These are phyloP conservation scores for Papilio polyxenes DNA, from an alignment of 1,140 invertebrate genomes.

Conservation along the genomic window DNA sequence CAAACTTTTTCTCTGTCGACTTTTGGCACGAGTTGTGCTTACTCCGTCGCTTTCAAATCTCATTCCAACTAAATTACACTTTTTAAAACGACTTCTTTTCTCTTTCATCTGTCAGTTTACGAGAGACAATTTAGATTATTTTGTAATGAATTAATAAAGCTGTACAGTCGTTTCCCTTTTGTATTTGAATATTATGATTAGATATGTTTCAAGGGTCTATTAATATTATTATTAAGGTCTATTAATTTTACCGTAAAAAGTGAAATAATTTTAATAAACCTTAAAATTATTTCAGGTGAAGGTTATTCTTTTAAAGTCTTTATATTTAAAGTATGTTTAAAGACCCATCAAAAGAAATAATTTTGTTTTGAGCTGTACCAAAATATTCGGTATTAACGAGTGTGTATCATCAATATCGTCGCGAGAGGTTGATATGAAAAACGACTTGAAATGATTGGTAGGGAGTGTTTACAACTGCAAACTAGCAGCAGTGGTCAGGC, in stretches of 20 bases:
- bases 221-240: too few relatives aligned
- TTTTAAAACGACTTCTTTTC: conserved; percentile 37
- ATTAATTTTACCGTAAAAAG: neutral
- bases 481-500: neutral
- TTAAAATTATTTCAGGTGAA: too few relatives aligned
- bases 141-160: conserved; percentile 21
- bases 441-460: neutral
- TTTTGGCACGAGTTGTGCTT: conserved; percentile 36
- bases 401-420: neutral
- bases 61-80: conserved; percentile 39
- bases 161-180: conserved; percentile 15
- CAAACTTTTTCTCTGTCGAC: conserved; percentile 32
- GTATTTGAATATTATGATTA: conserved; percentile 6
- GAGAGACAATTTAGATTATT: conserved; percentile 33
- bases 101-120: conserved; percentile 33
- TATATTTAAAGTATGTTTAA: neutral
- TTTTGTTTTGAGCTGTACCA: neutral
- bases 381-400: neutral
- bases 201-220: too few relatives aligned
- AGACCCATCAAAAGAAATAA: neutral
- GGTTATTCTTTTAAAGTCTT: neutral
- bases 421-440: conserved; percentile 2
- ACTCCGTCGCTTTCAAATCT: conserved; percentile 35
- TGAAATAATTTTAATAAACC: too few relatives aligned
- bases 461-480: too few relatives aligned